A percentile compares a stretch with the other conserved stretches of the same genome.
phyloP scores from a whole-genome alignment of 2,888 invertebrate species.

The Meteorus cinctellus region DNA sequence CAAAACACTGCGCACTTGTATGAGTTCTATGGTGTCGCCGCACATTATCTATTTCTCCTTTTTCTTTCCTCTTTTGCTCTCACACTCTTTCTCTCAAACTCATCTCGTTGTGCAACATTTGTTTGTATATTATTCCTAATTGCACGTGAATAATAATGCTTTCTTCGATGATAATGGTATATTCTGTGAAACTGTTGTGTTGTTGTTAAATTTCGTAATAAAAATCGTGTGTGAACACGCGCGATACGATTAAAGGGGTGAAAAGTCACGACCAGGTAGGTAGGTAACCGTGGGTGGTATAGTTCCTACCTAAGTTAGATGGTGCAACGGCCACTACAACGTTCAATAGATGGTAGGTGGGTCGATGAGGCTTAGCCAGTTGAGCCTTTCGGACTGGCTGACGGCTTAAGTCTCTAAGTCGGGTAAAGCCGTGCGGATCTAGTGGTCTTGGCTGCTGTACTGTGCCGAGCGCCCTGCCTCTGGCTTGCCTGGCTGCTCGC shows the following conservation, averaged over 20 bases:
- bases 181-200: not conserved
- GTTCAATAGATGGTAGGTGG: slow-evolving; percentile 59
- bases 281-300: slow-evolving; percentile 53
- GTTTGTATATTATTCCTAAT: too few species aligned
- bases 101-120: too few species aligned
- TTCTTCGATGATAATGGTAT: not conserved
- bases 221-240: slow-evolving; percentile 1
- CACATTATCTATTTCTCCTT: not conserved
- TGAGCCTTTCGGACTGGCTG: slow-evolving; percentile 71
- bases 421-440: slow-evolving; percentile 70
- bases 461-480: slow-evolving; percentile 47
- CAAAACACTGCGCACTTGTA: not conserved
- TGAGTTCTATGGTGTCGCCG: not conserved
- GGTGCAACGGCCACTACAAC: slow-evolving; percentile 57
- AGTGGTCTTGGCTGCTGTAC: slow-evolving; percentile 69
- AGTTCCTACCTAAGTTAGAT: slow-evolving; percentile 49
- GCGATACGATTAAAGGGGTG: slow-evolving; percentile 19
- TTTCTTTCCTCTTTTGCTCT: not conserved
- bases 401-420: slow-evolving; percentile 72
- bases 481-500: slow-evolving; percentile 64
- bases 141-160: not conserved
- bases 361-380: slow-evolving; percentile 67
- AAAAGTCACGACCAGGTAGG: slow-evolving; percentile 38
- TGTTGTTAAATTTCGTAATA: not conserved
- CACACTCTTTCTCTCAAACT: not conserved